Evolutionary conservation across 2,888 invertebrate genomes (phyloP).

Genomic region (Caenorhabditis japonica): DNA sequence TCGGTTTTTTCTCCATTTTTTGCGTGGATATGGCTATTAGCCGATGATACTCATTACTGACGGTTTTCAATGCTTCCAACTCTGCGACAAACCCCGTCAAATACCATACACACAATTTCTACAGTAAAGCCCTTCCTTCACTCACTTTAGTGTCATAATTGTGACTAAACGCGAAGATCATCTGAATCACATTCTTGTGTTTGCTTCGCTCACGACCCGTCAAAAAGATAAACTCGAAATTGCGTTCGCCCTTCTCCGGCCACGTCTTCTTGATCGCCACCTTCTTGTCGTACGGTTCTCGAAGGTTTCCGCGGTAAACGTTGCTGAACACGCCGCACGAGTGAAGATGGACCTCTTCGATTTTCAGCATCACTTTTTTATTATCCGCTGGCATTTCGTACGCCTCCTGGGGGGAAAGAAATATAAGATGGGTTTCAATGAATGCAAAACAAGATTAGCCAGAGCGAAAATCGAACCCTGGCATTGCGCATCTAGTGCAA

Average conservation of each 20-base stretch:
- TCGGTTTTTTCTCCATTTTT: too few species aligned
- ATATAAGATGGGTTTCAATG: neutral
- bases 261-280: conserved; percentile 71
- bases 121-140: too few species aligned
- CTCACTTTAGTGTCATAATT: conserved; percentile 39
- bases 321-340: conserved; percentile 60
- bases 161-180: conserved; percentile 63
- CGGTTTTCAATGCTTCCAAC: too few species aligned
- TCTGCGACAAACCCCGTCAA: too few species aligned
- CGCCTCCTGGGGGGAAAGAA: too few species aligned
- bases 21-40: too few species aligned
- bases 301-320: conserved; percentile 55
- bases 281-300: conserved; percentile 55
- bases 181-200: conserved; percentile 64
- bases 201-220: conserved; percentile 55
- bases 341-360: conserved; percentile 57
- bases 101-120: too few species aligned
- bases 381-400: conserved; percentile 58
- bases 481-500: too few species aligned
- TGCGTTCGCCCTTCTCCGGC: conserved; percentile 55
- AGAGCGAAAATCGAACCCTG: too few species aligned
- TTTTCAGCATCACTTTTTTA: conserved; percentile 57
- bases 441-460: neutral
- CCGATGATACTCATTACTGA: too few species aligned
- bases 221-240: conserved; percentile 58